phyloP scores from a whole-genome alignment of 2,888 invertebrate genomes.

The Dasysyrphus tricinctus region DNA sequence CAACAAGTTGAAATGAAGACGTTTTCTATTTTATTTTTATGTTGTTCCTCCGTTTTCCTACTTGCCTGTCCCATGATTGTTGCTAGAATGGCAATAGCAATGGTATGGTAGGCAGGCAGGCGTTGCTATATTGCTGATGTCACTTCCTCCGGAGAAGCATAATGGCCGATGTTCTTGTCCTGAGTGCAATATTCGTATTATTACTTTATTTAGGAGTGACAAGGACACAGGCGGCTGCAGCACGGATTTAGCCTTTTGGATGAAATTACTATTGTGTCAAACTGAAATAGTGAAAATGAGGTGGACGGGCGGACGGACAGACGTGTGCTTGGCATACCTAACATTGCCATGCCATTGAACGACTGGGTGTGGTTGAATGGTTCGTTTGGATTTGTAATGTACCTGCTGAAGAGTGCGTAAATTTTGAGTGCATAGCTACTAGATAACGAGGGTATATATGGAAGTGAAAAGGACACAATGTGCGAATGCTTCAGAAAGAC shows the following conservation, averaged over 20 bases:
- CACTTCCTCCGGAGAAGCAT: slow-evolving; percentile 47
- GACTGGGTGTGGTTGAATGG: slow-evolving; percentile 61
- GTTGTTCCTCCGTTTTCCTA: slow-evolving; percentile 55
- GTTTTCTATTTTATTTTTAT: slow-evolving; percentile 75
- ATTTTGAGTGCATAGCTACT: slow-evolving; percentile 41
- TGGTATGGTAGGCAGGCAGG: slow-evolving; percentile 27
- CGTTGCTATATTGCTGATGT: slow-evolving; percentile 17
- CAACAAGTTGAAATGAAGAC: slow-evolving; percentile 75
- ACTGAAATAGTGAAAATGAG: slow-evolving; percentile 38
- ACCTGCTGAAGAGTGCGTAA: slow-evolving; percentile 63
- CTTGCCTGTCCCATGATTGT: slow-evolving; percentile 58
- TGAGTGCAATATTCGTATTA: slow-evolving; percentile 74
- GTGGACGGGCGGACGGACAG: neutral
- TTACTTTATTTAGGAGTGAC: slow-evolving; percentile 74
- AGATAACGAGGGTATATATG: neutral
- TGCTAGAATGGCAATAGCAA: slow-evolving; percentile 36
- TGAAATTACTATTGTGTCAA: slow-evolving; percentile 55
- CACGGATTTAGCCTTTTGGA: slow-evolving; percentile 54
- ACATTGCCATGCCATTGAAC: slow-evolving; percentile 5
- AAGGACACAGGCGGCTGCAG: slow-evolving; percentile 68
- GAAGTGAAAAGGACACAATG: neutral
- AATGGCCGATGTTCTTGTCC: slow-evolving; percentile 71
- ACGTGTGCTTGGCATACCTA: neutral
- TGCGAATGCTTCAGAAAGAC: slow-evolving; percentile 49
- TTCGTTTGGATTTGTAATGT: slow-evolving; percentile 39